Evolutionary conservation across 2,888 invertebrate genomes (phyloP).

Genomic region (Sphinx pinastri): DNA sequence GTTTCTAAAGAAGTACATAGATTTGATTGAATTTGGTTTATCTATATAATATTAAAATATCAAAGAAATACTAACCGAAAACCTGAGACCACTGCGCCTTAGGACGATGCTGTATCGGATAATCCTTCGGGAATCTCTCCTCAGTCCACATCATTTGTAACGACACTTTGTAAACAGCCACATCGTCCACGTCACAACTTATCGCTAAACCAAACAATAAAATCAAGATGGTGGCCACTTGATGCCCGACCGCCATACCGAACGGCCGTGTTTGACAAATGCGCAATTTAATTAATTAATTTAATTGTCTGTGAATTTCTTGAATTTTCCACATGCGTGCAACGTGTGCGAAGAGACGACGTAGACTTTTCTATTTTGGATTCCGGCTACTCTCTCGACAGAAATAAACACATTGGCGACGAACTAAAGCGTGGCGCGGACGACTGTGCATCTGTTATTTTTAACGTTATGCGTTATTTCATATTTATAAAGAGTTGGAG

Average conservation of each 20-base stretch:
- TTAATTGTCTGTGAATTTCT: slow-evolving; percentile 42
- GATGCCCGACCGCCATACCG: slow-evolving; percentile 54
- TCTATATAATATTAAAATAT: background rate
- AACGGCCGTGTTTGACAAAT: slow-evolving; percentile 44
- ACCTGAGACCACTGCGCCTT: slow-evolving; percentile 96
- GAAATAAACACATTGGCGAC: slow-evolving; percentile 78
- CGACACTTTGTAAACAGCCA: slow-evolving; percentile 94
- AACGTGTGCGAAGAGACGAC: slow-evolving; percentile 62
- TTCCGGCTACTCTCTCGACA: slow-evolving; percentile 63
- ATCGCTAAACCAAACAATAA: slow-evolving; percentile 49
- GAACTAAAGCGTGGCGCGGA: slow-evolving; percentile 53
- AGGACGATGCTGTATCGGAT: slow-evolving; percentile 92
- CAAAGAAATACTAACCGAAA: slow-evolving; percentile 87
- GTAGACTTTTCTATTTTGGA: slow-evolving; percentile 81
- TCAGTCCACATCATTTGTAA: slow-evolving; percentile 95
- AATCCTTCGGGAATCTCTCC: slow-evolving; percentile 94
- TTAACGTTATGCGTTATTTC: slow-evolving; percentile 36
- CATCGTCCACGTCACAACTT: slow-evolving; percentile 89
- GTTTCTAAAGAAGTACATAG: too few relatives aligned
- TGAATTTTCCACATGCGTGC: slow-evolving; percentile 64
- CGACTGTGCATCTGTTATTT: slow-evolving; percentile 57
- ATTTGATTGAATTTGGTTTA: too few relatives aligned
- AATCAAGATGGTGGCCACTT: slow-evolving; percentile 73
- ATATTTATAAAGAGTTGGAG: background rate
- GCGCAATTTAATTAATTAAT: slow-evolving; percentile 34